Base-by-base conservation (phyloP, 2,888 invertebrate species). In the Pharmacophagus antenor region DNA sequence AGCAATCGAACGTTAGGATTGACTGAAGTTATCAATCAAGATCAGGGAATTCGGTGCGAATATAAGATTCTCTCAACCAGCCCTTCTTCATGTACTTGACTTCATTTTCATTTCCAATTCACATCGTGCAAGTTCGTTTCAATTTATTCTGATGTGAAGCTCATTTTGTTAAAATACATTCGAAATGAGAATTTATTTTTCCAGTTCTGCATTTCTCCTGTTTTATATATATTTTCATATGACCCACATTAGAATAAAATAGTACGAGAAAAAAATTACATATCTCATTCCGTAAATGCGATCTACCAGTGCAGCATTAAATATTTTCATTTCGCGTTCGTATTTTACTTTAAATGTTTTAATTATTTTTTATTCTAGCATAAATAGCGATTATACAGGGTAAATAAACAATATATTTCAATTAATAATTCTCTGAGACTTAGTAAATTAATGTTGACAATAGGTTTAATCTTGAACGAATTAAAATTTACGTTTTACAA, bases 51-150 rank as follows among this genome's bases (percentile, higher is more conserved):
- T 59, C 49, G 27, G 21, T 20, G 17, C 48, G 49, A 56, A 48
- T 50, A 42, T 17, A 25, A 56, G 20, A 50, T 55, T 31, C 41
- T 42, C 42, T 31, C 31, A 18, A 52, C 21, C 42, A 22, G 50
- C 50, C 44, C 27, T 59, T 55, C 50, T 59, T 50, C 18, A 54
- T 57, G 50, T 44, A 54, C 59, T 58, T 58, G 55, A 59, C 55
- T 46, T 42, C 37, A 42, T 55, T 58, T 49, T 46, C 55, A 59
- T 56, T 61, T 44, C 56, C 25, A 55, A 51, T 44, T 55, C 56
- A 41, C 37, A 57, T 57, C 49, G 62, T 44, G 48, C 21, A 20
- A n/a, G 48, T 47, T 23, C 7, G 52, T 31, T 54, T 52, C 41
- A 37, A 56, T 55, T 56, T 56, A 59, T 56, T 53, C 31, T 20